These are phyloP conservation scores for Saxicola maurus DNA, from an alignment of 2,797 vertebrate genomes.

Conservation along the genomic window DNA sequence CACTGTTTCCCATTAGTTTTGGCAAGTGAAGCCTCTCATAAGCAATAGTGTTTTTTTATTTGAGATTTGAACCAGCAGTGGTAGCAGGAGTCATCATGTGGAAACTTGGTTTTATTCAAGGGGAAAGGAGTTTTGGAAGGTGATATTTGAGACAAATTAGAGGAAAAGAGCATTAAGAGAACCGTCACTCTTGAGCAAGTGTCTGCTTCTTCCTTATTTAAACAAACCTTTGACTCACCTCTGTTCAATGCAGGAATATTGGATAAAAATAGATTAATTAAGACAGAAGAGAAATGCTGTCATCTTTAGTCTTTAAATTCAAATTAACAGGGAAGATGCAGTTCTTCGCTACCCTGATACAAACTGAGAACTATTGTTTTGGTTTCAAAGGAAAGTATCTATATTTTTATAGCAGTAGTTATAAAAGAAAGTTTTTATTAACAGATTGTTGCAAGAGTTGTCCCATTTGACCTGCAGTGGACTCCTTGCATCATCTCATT, in stretches of 20 bases:
- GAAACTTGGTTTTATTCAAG: not conserved
- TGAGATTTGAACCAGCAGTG: not conserved
- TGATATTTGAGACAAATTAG: not conserved
- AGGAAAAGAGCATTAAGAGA: not conserved
- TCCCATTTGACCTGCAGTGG: not conserved
- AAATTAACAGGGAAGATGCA: not conserved
- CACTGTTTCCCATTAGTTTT: not conserved
- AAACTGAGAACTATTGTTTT: not conserved
- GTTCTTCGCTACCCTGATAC: not conserved
- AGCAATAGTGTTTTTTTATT: not conserved
- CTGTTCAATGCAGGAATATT: not conserved
- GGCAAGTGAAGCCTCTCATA: not conserved
- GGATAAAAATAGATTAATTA: conserved; percentile 20
- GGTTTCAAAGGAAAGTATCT: not conserved
- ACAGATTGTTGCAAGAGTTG: not conserved
- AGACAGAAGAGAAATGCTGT: not conserved
- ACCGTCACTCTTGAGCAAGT: not conserved
- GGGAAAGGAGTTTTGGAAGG: not conserved
- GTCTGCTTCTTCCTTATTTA: not conserved
- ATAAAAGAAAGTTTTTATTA: not conserved
- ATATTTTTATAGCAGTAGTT: not conserved
- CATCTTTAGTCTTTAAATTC: not conserved
- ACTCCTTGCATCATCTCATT: not conserved
- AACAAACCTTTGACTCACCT: not conserved
- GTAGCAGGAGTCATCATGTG: not conserved